Evolutionary conservation across 92 coral and sea anemone species (phyloP).

Genomic region (Isaurus tuberculatus): DNA sequence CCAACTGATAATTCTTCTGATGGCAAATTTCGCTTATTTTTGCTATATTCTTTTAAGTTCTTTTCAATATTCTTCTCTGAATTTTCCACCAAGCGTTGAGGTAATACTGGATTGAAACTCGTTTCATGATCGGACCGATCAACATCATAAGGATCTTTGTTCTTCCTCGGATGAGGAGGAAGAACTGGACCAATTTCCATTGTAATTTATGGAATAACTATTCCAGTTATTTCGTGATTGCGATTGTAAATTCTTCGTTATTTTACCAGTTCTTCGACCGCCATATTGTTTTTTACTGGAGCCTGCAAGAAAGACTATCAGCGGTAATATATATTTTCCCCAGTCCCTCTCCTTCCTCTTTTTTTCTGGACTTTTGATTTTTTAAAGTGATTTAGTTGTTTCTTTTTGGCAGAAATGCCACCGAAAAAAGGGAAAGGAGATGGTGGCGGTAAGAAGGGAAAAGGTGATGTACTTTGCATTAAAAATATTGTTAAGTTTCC

Average conservation of each 20-base stretch:
- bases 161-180: constrained; percentile 79
- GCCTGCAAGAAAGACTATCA: constrained; percentile 19
- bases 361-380: not conserved
- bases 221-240: not conserved
- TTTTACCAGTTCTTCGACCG: constrained; percentile 6
- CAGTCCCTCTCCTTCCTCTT: not conserved
- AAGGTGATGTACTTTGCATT: constrained; percentile 29
- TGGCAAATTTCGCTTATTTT: not conserved
- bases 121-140: constrained; percentile 34
- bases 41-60: constrained; percentile 5
- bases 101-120: constrained; percentile 32
- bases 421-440: constrained; percentile 91
- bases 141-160: constrained; percentile 10
- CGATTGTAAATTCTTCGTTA: not conserved
- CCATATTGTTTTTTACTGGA: constrained; percentile 49
- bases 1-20: constrained; percentile 29
- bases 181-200: constrained; percentile 94
- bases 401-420: constrained; percentile 62
- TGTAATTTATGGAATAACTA: not conserved
- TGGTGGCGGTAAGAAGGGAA: constrained; percentile 76
- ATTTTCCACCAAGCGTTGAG: constrained; percentile 3
- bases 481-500: too few species aligned
- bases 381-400: too few species aligned
- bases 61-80: not conserved
- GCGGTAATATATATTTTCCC: not conserved